Conservation (phyloP, 2,888 invertebrate species). For the Mellilla xanthometata region DNA sequence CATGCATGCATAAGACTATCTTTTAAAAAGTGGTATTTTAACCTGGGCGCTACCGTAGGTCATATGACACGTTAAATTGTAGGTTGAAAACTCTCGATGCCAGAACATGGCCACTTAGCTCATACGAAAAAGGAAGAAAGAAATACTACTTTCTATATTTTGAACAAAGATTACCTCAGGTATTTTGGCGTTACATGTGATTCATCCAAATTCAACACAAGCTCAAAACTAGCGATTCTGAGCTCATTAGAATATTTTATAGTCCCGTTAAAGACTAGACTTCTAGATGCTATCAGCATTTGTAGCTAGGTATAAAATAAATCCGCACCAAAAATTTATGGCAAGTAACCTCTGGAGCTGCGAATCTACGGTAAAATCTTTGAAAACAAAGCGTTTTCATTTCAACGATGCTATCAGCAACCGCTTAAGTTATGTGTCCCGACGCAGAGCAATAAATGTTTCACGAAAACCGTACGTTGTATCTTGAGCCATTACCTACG, state of each 20-base stretch:
- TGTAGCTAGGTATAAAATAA: too few relatives aligned
- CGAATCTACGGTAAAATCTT: slow-evolving; percentile 6
- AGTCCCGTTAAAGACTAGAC: slow-evolving; percentile 2
- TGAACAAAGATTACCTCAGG: too few relatives aligned
- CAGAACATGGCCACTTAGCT: too few relatives aligned
- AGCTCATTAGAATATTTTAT: slow-evolving; percentile 7
- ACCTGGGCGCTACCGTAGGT: too few relatives aligned
- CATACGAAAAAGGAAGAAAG: too few relatives aligned
- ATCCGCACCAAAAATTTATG: slow-evolving; percentile 4
- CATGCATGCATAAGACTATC: too few relatives aligned
- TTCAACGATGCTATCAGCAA: slow-evolving; percentile 14
- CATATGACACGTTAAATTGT: too few relatives aligned
- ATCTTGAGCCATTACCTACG: too few relatives aligned
- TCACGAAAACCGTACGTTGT: slow-evolving; percentile 37
- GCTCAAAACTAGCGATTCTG: neutral
- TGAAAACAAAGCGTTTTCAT: slow-evolving; percentile 16
- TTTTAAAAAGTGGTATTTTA: too few relatives aligned
- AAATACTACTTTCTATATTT: too few relatives aligned
- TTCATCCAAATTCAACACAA: slow-evolving; percentile 5
- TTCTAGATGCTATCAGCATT: slow-evolving; percentile 7
- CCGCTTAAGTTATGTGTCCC: slow-evolving; percentile 17
- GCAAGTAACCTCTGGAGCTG: neutral
- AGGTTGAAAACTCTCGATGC: too few relatives aligned
- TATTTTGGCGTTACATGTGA: too few relatives aligned
- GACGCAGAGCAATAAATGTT: slow-evolving; percentile 14